Base-by-base conservation (phyloP, 2,797 vertebrate genomes). In the Rousettus madagascariensis region DNA sequence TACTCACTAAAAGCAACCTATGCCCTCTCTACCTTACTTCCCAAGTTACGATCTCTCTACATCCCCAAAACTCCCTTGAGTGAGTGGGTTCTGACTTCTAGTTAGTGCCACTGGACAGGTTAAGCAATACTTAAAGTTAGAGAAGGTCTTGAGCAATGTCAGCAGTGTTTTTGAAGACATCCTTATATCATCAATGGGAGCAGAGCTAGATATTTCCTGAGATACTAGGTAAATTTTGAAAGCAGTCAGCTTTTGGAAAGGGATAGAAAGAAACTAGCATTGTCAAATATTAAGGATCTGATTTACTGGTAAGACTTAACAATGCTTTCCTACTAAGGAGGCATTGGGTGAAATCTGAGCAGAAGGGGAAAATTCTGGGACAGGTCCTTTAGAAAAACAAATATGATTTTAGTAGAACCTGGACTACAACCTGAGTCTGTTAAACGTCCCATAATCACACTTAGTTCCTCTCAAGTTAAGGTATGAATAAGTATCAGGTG, bases 391-490 rank as follows among this genome's bases (percentile, higher is more conserved):
- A 36, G 49, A 1, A 90, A 95, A 78, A 65, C n/a, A 77, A 24
- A 11, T 55, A 2, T 53, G 8, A 80, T 51, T 93, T 96, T 87
- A n/a, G 3, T 65, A 90, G 33, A 59, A 1, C 28, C 24, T 38
- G 0, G 8, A 91, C 15, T 82, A 28, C 61, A 3, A 63, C 38
- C 28, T 61, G 12, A 82, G 8, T 7, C 9, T 55, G 19, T 38
- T 69, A 82, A 92, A 26, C 22, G 69, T 95, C 22, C 24, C 41
- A 16, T 94, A 51, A 74, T 84, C 51, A 85, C n/a, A 51, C 36
- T 72, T 9, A 53, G 1, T 3, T 66, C 28, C 30, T 90, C n/a
- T 82, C 12, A 49, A 41, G 10, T 86, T 84, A 87, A 87, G n/a
- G 71, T 19, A 13, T 24, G 17, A 86, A 19, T 90, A 57, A 41